Conservation (phyloP, 2,888 invertebrate species). For the Phengaris arion region DNA sequence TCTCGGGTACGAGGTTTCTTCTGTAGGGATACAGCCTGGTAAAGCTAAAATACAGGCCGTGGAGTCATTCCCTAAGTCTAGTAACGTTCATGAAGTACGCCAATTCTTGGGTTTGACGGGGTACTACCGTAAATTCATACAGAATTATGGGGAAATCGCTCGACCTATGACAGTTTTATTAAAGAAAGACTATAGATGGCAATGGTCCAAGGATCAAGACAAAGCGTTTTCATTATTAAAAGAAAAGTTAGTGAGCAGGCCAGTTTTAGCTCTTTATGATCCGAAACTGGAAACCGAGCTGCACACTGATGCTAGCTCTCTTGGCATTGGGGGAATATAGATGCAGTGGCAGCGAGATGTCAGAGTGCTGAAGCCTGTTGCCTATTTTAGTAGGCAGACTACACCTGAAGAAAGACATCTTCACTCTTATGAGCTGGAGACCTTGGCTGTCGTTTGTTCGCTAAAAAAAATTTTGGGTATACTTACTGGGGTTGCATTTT, state of each 20-base stretch:
- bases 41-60: slow-evolving; percentile 35
- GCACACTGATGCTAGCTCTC: no score
- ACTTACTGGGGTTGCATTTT: no score
- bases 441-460: slow-evolving; percentile 27
- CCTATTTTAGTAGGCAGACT: slow-evolving; percentile 32
- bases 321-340: background rate
- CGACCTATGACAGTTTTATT: slow-evolving; percentile 30
- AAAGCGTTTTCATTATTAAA: slow-evolving; percentile 35
- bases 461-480: slow-evolving; percentile 27
- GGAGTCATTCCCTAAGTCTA: slow-evolving; percentile 36
- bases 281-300: no score
- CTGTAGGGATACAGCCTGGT: slow-evolving; percentile 35
- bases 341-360: no score
- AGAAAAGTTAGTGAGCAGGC: slow-evolving; percentile 34
- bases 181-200: slow-evolving; percentile 35
- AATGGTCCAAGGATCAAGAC: slow-evolving; percentile 35
- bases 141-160: slow-evolving; percentile 32
- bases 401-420: slow-evolving; percentile 31
- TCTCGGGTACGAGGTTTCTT: slow-evolving; percentile 40
- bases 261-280: slow-evolving; percentile 45
- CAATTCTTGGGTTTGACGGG: slow-evolving; percentile 42
- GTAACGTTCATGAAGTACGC: slow-evolving; percentile 37
- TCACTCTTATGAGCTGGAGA: slow-evolving; percentile 30
- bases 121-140: slow-evolving; percentile 36
- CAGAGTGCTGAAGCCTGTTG: no score